phyloP scores from a whole-genome alignment of 2,888 invertebrate species.

The Philaethria dido region DNA sequence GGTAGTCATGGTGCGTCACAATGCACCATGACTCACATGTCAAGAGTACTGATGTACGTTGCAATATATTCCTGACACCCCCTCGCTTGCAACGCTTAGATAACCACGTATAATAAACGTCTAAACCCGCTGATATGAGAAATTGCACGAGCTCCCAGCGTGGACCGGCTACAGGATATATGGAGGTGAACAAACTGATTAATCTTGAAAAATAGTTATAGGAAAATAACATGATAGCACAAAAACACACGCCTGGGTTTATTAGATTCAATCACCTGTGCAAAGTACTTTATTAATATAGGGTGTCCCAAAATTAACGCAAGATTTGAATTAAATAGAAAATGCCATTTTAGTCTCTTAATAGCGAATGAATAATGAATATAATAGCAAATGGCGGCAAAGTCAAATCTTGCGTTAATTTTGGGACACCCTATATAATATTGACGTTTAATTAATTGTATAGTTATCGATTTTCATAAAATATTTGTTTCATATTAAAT shows the following conservation, averaged over 20 bases:
- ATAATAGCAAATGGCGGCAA: too few species aligned
- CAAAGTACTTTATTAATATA: background rate
- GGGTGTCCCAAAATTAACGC: too few species aligned
- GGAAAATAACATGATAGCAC: background rate
- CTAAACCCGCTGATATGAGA: conserved; percentile 41
- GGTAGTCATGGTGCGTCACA: conserved; percentile 14
- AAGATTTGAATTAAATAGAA: too few species aligned
- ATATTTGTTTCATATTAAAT: background rate
- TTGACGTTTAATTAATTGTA: too few species aligned
- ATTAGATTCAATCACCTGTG: background rate
- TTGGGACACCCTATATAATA: too few species aligned
- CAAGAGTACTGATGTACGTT: conserved; percentile 36
- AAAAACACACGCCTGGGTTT: conserved; percentile 1
- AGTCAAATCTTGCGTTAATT: too few species aligned
- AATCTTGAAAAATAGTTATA: conserved; percentile 18
- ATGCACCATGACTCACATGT: conserved; percentile 32
- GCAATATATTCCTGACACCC: conserved; percentile 41
- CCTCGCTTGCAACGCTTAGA: conserved; percentile 39
- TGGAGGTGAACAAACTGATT: conserved; percentile 25
- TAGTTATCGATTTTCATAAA: too few species aligned
- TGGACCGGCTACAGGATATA: conserved; percentile 23
- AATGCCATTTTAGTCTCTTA: too few species aligned
- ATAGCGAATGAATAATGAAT: too few species aligned
- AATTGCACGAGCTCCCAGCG: conserved; percentile 33
- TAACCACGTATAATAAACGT: conserved; percentile 43